Evolutionary conservation across 2,888 invertebrate genomes (phyloP).

Genomic region (Hyalella azteca): DNA sequence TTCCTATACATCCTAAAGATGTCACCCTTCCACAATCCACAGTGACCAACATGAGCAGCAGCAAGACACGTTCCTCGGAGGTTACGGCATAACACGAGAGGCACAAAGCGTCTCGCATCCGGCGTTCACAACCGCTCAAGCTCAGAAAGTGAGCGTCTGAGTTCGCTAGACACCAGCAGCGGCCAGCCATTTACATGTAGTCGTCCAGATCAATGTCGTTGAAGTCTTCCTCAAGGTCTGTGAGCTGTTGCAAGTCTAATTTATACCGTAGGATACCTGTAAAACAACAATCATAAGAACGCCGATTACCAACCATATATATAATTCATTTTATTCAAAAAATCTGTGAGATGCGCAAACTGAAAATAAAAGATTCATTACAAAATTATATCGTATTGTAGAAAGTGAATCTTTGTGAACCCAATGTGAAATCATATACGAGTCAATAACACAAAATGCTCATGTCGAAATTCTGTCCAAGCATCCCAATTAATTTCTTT

Average conservation of each 20-base stretch:
- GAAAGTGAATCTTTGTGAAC: too few relatives aligned
- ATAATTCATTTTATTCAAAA: neutral
- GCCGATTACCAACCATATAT: neutral
- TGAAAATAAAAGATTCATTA: too few relatives aligned
- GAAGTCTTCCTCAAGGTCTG: constrained; percentile 57
- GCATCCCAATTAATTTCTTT: too few relatives aligned
- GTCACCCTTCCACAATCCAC: neutral
- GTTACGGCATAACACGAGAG: neutral
- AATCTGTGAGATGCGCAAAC: neutral
- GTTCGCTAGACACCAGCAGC: neutral
- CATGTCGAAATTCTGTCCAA: too few relatives aligned
- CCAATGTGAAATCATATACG: too few relatives aligned
- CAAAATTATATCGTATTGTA: too few relatives aligned
- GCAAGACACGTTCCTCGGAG: neutral
- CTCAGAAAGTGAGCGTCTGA: neutral
- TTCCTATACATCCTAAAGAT: neutral
- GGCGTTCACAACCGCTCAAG: neutral
- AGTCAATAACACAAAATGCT: too few relatives aligned
- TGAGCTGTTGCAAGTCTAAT: constrained; percentile 54
- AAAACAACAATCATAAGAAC: neutral
- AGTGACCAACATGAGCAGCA: neutral
- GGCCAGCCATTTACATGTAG: constrained; percentile 53
- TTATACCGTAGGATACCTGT: constrained; percentile 58
- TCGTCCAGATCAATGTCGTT: constrained; percentile 58
- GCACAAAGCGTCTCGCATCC: neutral